Base-by-base conservation (phyloP, 2,888 invertebrate species). In the Teleiodes luculella region DNA sequence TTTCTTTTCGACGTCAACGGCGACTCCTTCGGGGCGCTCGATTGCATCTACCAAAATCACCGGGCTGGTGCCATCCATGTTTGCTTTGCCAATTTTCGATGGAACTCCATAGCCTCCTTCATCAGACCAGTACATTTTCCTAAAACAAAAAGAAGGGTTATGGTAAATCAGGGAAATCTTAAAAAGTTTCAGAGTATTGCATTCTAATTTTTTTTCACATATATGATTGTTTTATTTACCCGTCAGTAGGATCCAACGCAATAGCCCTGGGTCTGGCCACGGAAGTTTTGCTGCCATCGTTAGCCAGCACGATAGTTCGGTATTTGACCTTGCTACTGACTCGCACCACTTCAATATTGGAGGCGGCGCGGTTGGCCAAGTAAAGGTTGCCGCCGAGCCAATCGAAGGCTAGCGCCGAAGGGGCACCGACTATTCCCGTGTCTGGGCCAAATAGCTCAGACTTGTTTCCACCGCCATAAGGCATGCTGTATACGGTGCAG, bases 301-400 rank as follows among this genome's bases (percentile, higher is more conserved):
- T 98, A 0, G 95, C 95, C 57, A 99, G 84, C 20, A 99, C 92
- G 30, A 98, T 93, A 10, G 95, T 92, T 39, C 98, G 91, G 76
- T 95, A 96, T 72, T 95, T 94, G 0, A 92, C 91, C 75, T 96
- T 95, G 0, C 97, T 96, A 70, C 97, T 97, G 1, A 96, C 93
- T 62, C 95, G 92, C 0, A 98, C 92, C 1, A 97, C 93, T 84
- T 98, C 98, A 60, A 99, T 95, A 63, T 97, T 98, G 53, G 97
- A 96, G 1, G 97, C 96, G 2, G 94, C 91, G 35, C 95, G 92
- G 72, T 98, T 98, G 24, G 97, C 97, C 78, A 98, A 94, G 78
- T 95, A 98, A 33, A 99, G 80, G 85, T 99, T 99, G 53, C 98
- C 91, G 3, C 98, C 98, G 18, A 98, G 91, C 98, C 99, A 99